Evolutionary conservation across 2,888 invertebrate genomes (phyloP).

Genomic region (Caradrina kadenii): DNA sequence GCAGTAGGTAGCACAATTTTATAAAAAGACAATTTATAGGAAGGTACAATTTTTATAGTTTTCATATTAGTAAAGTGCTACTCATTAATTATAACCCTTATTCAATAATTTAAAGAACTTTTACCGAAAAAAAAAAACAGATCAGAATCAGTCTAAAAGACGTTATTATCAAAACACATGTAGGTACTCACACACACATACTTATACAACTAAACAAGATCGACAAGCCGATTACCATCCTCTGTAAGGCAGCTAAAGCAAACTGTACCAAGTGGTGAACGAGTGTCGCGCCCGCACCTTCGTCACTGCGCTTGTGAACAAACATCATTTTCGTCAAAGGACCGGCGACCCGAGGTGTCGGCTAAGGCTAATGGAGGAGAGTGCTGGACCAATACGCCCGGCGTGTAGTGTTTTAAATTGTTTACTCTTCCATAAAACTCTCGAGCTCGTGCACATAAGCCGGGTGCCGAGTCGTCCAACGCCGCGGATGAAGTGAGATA

Average conservation of each 20-base stretch:
- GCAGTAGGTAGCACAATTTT: too few relatives aligned
- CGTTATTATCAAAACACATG: constrained; percentile 28
- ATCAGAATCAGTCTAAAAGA: constrained; percentile 14
- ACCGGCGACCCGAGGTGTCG: constrained; percentile 83
- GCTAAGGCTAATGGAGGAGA: constrained; percentile 88
- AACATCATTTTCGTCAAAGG: constrained; percentile 87
- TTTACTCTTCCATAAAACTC: constrained; percentile 90
- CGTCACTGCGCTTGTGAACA: constrained; percentile 75
- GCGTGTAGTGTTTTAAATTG: constrained; percentile 90
- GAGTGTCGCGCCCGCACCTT: constrained; percentile 84
- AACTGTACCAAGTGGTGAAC: constrained; percentile 79
- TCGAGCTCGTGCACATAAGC: constrained; percentile 77
- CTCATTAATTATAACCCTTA: too few relatives aligned
- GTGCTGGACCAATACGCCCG: constrained; percentile 88
- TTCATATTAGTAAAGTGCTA: too few relatives aligned
- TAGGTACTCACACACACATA: constrained; percentile 50
- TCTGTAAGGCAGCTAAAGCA: constrained; percentile 76
- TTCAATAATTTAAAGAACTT: not conserved
- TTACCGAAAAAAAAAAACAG: not conserved
- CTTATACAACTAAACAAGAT: constrained; percentile 64
- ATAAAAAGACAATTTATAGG: too few relatives aligned
- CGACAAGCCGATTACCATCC: constrained; percentile 76
- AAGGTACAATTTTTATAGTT: too few relatives aligned
- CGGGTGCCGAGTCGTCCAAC: constrained; percentile 74
- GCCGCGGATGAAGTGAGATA: constrained; percentile 72